Percentiles rank a stretch among this genome's conserved stretches.
phyloP scores from a whole-genome alignment of 2,888 invertebrate genomes.

The Sarcophaga rosellei region DNA sequence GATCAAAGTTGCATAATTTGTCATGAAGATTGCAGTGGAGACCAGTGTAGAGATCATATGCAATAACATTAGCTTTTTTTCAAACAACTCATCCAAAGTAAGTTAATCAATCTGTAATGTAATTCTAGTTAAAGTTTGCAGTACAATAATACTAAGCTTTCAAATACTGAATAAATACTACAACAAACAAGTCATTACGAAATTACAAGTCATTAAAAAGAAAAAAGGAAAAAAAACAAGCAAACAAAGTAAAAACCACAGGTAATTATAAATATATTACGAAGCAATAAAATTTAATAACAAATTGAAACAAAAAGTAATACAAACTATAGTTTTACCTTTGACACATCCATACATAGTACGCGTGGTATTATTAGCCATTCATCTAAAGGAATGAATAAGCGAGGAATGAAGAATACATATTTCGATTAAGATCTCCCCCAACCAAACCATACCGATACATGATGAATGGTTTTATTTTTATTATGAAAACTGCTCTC shows the following conservation, averaged over 20 bases:
- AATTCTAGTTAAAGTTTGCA: too few species aligned
- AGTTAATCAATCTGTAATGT: too few species aligned
- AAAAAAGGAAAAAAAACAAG: not conserved
- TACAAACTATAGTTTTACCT: not conserved
- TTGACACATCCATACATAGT: not conserved
- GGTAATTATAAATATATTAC: slow-evolving; percentile 70
- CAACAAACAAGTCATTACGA: slow-evolving; percentile 74
- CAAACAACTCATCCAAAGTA: too few species aligned
- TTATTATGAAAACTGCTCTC: slow-evolving; percentile 4
- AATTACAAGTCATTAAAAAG: slow-evolving; percentile 78
- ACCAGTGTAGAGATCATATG: too few species aligned
- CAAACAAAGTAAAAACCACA: slow-evolving; percentile 57
- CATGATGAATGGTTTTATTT: slow-evolving; percentile 74
- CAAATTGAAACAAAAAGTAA: slow-evolving; percentile 59
- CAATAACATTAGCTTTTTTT: too few species aligned
- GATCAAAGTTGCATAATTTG: too few species aligned
- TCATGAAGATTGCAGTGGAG: too few species aligned
- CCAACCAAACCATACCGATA: slow-evolving; percentile 58
- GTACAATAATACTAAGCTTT: too few species aligned
- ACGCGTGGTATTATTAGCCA: not conserved
- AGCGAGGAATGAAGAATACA: slow-evolving; percentile 17
- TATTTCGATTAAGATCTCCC: slow-evolving; percentile 70
- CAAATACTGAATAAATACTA: slow-evolving; percentile 5
- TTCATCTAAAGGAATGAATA: not conserved
- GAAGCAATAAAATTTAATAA: slow-evolving; percentile 64